Base-by-base conservation (phyloP, 2,113 vertebrate genomes). In the Anseranas semipalmata region DNA sequence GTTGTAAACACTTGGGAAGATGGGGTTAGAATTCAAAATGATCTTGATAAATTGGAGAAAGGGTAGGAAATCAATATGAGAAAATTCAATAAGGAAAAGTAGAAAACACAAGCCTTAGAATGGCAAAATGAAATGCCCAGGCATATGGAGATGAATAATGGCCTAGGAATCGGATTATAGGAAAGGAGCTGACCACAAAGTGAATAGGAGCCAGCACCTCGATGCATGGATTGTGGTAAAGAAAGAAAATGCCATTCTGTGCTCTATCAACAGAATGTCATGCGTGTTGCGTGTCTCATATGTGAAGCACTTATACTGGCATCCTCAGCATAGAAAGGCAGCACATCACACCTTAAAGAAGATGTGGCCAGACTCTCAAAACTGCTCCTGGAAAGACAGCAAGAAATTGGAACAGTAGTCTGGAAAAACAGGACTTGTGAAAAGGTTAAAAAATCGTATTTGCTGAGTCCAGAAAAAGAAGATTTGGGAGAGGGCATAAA, bases 221-320 rank as follows among this genome's bases (percentile, higher is more conserved):
- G 66, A 45, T 45, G 35, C 27, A 43, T 18, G 6, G 19, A 22
- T 28, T 27, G 4, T 21, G 82, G 67, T 63, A 73, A 65, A 73
- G 75, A 18, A 90, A 19, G 37, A 85, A 87, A 73, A 87, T 39
- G 10, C 18, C 48, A 20, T 50, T 68, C 37, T 52, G 28, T 24
- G 50, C 45, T 72, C 12, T 39, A 41, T 73, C 48, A 80, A 83
- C 18, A 68, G 71, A 33, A 43, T 41, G 12, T 3, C 65, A n/a
- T 50, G 33, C n/a, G 60, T 71, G 37, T 46, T 87, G 52, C 16
- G 80, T 33, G 7, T 53, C 32, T 65, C 0, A 0, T 0, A n/a
- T 11, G 7, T 80, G 78, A 79, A 80, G 12, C 27, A 43, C 41
- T 86, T 93, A 56, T 56, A 55, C 22, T 53, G 62, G 43, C 71